Evolutionary conservation across 2,888 invertebrate genomes (phyloP).

Genomic region (Sesamia inferens): DNA sequence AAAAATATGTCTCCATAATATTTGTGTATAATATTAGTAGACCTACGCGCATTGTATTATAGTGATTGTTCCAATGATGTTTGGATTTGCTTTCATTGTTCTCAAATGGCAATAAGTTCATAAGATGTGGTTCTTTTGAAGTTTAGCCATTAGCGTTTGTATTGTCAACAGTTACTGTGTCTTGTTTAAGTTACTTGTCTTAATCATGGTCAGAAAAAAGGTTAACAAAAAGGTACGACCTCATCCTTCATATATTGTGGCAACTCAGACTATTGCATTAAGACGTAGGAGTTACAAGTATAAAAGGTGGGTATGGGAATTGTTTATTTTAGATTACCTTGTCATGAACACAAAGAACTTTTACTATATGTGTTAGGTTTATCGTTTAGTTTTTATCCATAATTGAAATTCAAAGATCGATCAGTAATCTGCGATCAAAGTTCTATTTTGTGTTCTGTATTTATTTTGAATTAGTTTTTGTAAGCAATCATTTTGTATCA

Average conservation of each 20-base stretch:
- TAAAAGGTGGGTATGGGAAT: constrained; percentile 69
- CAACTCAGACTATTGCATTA: constrained; percentile 60
- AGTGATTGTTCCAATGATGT: constrained; percentile 57
- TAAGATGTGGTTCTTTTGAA: constrained; percentile 45
- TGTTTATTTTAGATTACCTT: neutral
- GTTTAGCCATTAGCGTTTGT: constrained; percentile 41
- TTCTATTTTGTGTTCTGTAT: neutral
- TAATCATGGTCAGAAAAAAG: constrained; percentile 62
- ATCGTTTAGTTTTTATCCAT: neutral
- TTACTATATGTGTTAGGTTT: too few relatives aligned
- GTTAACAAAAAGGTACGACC: constrained; percentile 54
- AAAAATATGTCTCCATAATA: constrained; percentile 38
- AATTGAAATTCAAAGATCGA: neutral
- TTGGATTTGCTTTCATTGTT: constrained; percentile 60
- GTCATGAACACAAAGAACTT: neutral
- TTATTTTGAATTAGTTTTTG: neutral
- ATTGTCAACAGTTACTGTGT: constrained; percentile 32
- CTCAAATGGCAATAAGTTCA: constrained; percentile 45
- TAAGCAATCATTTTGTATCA: neutral
- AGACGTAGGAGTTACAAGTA: constrained; percentile 67
- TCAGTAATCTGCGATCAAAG: neutral
- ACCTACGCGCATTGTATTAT: constrained; percentile 45
- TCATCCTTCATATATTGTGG: constrained; percentile 63
- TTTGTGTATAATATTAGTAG: constrained; percentile 41
- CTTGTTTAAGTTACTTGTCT: constrained; percentile 14